Conservation (phyloP, 1,140 invertebrate species). For the Brachionus calyciflorus region DNA sequence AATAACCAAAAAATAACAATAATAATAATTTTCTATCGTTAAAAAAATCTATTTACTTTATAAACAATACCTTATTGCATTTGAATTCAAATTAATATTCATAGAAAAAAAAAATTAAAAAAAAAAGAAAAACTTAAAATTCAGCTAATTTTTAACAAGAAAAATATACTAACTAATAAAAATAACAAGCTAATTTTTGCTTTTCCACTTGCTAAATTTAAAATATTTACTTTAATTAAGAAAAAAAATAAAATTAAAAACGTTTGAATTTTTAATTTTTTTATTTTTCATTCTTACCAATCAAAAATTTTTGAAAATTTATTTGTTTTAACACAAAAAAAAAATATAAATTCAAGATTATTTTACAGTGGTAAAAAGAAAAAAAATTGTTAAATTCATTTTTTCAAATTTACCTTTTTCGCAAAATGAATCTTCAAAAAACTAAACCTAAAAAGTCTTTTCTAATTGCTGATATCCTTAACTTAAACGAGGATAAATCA, state of each 20-base stretch:
- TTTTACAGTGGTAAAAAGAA: too few species aligned
- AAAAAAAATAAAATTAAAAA: neutral
- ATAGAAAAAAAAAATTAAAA: constrained; percentile 34
- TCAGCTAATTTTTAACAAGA: constrained; percentile 28
- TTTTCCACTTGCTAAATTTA: neutral
- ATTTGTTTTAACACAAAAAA: constrained; percentile 25
- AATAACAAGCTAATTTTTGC: constrained; percentile 6
- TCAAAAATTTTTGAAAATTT: constrained; percentile 13
- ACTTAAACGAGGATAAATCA: neutral
- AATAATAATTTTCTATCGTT: constrained; percentile 1
- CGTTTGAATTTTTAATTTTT: constrained; percentile 34
- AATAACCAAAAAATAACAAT: neutral
- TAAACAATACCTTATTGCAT: constrained; percentile 31
- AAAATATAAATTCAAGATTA: too few species aligned
- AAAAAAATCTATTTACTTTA: constrained; percentile 24
- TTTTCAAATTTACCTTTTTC: too few species aligned
- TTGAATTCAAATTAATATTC: constrained; percentile 43
- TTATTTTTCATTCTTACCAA: constrained; percentile 3
- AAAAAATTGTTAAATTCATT: too few species aligned
- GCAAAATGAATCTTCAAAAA: constrained; percentile 31
- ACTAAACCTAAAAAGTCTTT: constrained; percentile 23
- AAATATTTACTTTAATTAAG: constrained; percentile 42
- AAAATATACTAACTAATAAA: constrained; percentile 6
- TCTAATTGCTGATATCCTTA: constrained; percentile 4
- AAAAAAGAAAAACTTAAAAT: too few species aligned